Evolutionary conservation across 2,888 invertebrate species (phyloP), one percentile per base, ranked within the genome.

Genomic region (Yponomeuta evonymella): DNA sequence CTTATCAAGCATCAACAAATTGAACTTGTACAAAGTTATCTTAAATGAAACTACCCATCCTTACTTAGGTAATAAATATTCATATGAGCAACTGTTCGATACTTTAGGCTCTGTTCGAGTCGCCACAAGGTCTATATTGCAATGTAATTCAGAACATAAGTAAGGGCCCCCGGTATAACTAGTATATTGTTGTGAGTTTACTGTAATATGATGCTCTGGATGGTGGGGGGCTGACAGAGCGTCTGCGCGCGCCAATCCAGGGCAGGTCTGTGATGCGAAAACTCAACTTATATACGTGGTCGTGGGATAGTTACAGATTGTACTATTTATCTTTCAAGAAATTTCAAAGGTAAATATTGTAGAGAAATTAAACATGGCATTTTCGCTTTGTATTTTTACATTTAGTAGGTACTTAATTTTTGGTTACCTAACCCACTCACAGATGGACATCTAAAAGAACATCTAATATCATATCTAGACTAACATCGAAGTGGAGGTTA

Each of bases 211-310:
- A 79, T 74, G 88, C 81, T 82, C 89, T 81, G 84, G 86, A 80
- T 77, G 88, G 84, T 77, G 87, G 88, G 78, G 89, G 86, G 85
- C 84, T 86, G 83, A 86, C 86, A 75, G 87, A 88, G 81, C 89
- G 89, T 79, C 88, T 83, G 78, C 80, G 76, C 82, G 86, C 89
- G 83, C 89, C 89, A 78, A 88, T 86, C 89, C 89, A 89, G 77
- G 88, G 85, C 86, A 89, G 81, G 89, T 89, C 89, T 89, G 89
- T 86, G 88, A 69, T 86, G 81, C 84, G 86, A 81, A 88, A 88
- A 88, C 81, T 78, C 76, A 75, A 80, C 80, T 79, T 77, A 77
- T 81, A 75, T 58, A 58, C 51, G 51, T 58, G 15, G 77, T 74
- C 78, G 76, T 8, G 8, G 43, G 8, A 43, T 36, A 10, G 36